These are phyloP conservation scores for Geophilus truncorum DNA, from an alignment of 2,888 invertebrate species.

Conservation along the genomic window DNA sequence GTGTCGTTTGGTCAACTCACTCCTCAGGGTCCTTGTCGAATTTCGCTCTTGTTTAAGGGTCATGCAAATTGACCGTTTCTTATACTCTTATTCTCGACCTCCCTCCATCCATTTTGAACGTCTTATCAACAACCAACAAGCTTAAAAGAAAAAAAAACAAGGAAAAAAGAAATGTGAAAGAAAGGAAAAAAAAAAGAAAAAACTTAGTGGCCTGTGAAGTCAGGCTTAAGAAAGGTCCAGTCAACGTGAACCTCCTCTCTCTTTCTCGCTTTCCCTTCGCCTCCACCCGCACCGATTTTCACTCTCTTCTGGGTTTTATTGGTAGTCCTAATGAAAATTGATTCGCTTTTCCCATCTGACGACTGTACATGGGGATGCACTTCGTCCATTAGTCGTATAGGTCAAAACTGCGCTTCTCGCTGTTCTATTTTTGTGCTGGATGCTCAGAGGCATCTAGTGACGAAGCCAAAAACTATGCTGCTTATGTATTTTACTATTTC, in stretches of 20 bases:
- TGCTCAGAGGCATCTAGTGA: background rate
- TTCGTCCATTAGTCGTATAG: conserved; percentile 31
- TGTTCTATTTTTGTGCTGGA: background rate
- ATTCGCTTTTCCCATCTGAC: conserved; percentile 30
- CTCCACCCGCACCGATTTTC: background rate
- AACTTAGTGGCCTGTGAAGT: background rate
- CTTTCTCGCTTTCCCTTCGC: background rate
- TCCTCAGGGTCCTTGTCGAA: background rate
- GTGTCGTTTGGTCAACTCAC: background rate
- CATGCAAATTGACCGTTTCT: conserved; percentile 8
- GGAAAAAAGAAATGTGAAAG: background rate
- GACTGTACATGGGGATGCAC: conserved; percentile 33
- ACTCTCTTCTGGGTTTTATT: conserved; percentile 30
- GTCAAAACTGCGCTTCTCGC: background rate
- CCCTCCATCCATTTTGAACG: background rate
- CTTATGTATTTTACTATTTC: too few species aligned
- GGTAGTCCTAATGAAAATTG: conserved; percentile 33
- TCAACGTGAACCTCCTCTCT: background rate
- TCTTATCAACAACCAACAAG: background rate
- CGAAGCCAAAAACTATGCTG: background rate
- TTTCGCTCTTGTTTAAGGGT: background rate
- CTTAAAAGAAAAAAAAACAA: background rate
- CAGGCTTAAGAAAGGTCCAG: background rate
- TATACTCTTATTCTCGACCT: background rate
- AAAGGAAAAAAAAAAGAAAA: conserved; percentile 8